Evolutionary conservation across 2,113 vertebrate genomes (phyloP).

Genomic region (Merops nubicus): DNA sequence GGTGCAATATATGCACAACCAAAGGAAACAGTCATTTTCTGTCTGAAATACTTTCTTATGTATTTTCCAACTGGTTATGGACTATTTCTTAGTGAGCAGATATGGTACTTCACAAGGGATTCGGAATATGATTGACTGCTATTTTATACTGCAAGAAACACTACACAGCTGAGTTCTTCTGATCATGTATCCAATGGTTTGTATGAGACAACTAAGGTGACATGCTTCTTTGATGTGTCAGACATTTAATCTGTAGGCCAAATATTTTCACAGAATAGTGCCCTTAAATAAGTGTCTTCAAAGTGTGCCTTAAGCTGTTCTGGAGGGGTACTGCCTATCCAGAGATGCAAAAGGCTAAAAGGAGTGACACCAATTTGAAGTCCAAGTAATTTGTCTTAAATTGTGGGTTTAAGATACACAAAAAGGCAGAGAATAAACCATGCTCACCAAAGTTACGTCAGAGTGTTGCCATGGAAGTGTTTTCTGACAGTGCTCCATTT

Average conservation of each 20-base stretch:
- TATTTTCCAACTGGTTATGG: not conserved
- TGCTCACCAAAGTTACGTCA: not conserved
- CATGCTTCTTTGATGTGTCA: not conserved
- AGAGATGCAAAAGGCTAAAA: not conserved
- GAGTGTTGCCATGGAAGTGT: not conserved
- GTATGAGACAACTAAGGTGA: not conserved
- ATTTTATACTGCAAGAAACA: not conserved
- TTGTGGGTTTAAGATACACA: not conserved
- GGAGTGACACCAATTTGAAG: not conserved
- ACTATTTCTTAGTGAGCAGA: not conserved
- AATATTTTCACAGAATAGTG: not conserved
- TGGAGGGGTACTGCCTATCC: not conserved
- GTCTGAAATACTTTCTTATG: not conserved
- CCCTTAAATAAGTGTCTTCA: conserved; percentile 11
- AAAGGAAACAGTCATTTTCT: not conserved
- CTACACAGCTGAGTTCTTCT: not conserved
- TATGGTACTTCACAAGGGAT: not conserved
- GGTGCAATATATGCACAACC: not conserved
- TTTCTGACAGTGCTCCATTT: not conserved
- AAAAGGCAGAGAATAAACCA: not conserved
- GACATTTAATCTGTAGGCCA: not conserved
- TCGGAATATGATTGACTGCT: not conserved
- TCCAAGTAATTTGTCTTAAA: not conserved
- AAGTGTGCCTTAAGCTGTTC: not conserved
- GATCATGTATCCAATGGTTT: not conserved